Evolutionary conservation across 2,113 vertebrate genomes (phyloP), one percentile per base, ranked within the genome.

Genomic region (Zosterops borbonicus): DNA sequence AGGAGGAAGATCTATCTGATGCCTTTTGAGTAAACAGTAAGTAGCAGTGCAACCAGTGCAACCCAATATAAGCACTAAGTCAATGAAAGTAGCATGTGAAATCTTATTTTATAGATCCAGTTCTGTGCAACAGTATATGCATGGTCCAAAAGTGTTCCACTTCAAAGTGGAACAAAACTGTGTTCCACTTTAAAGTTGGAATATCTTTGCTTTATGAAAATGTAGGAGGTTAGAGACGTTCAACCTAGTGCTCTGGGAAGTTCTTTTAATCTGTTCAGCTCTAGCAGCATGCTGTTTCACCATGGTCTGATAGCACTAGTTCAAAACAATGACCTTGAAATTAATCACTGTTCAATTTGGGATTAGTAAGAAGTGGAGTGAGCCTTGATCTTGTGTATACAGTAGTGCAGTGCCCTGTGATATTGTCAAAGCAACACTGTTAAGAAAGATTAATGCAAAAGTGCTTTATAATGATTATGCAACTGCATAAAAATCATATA

Each of bases 341-440:
- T 1, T 3, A 67, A 70, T 27, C 4, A 13, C 2, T 75, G 41
- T 59, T 82, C 2, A 0, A 9, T 35, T 52, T 71, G 20, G 5
- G 42, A 67, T 17, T 0, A 0, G 27, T 62, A 59, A 62, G 31
- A 53, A 80, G 22, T 23, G 4, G 31, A 77, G 5, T 31, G 19
- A 78, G 9, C 31, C 20, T 17, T 67, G 24, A 25, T 67, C 25
- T 47, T 46, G 33, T 39, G 50, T 46, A 18, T 31, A 42, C 8
- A 37, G 9, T 42, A 62, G 8, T n/a, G 5, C 3, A 4, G 1
- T 39, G 15, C 2, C 22, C 12, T 39, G 37, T 37, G 11, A 20
- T 49, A 31, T 17, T 75, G 6, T 33, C 20, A 75, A 53, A 86
- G 14, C 1, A 76, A 49, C 11, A 29, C 0, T n/a, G 15, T 46